These are phyloP conservation scores for Falco concolor DNA, from an alignment of 2,797 vertebrate species.

Conservation along the genomic window DNA sequence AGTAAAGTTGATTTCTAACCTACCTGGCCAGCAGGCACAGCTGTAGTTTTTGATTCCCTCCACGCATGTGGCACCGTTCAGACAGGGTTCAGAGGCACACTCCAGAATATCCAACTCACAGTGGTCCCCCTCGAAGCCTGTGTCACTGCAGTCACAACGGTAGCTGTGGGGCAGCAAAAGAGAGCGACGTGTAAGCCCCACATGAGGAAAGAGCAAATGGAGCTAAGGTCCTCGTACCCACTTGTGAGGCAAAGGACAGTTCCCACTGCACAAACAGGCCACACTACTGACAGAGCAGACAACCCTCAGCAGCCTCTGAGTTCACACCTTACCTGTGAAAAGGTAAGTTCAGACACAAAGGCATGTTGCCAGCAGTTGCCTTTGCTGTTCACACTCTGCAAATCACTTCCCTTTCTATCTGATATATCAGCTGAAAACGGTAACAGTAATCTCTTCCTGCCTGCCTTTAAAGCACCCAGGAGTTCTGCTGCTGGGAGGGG, in stretches of 20 bases:
- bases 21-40: slow-evolving; percentile 92
- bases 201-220: not conserved
- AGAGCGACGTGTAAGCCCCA: not conserved
- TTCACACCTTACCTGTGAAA: not conserved
- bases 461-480: not conserved
- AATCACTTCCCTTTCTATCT: not conserved
- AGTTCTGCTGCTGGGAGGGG: not conserved
- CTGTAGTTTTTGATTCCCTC: slow-evolving; percentile 83
- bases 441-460: not conserved
- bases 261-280: not conserved
- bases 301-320: not conserved
- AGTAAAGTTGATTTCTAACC: not conserved
- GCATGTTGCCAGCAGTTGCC: not conserved
- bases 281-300: not conserved
- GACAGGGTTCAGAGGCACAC: slow-evolving; percentile 88
- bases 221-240: not conserved
- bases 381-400: not conserved
- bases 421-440: not conserved
- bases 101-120: slow-evolving; percentile 89
- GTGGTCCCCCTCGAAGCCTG: slow-evolving; percentile 81
- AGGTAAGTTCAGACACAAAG: not conserved
- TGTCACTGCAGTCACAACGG: slow-evolving; percentile 84
- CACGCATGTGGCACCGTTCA: slow-evolving; percentile 81
- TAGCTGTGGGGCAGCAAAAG: slow-evolving; percentile 73
- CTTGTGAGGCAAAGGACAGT: not conserved